Evolutionary conservation across 1,140 invertebrate genomes (phyloP), one percentile per base, ranked within the genome.

Genomic region (Bombus turneri): DNA sequence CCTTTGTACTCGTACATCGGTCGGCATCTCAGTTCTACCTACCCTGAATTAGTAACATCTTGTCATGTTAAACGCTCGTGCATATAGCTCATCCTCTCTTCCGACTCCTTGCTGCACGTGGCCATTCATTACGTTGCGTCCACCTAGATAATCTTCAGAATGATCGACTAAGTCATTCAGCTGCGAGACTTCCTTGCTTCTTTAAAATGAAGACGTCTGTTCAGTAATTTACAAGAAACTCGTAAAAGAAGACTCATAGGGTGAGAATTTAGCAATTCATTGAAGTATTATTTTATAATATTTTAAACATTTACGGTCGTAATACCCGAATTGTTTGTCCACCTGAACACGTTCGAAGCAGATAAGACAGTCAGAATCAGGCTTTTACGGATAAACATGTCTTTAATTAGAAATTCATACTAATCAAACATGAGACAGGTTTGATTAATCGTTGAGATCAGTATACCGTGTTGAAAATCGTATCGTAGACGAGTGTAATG

Each of bases 31-130:
- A 87, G 88, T 85, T 84, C 77, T 90, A 92, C 91, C 93, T 93
- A 93, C 91, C 90, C 91, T 93, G 92, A 94, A 94, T 94, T 94
- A 94, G 93, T 90, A 91, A 91, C 93, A 91, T 93, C 93, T 94
- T 94, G 93, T 94, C 93, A 93, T 93, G 93, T 93, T 94, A 93
- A 94, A 94, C 89, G 90, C 85, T 87, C 91, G 80, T 87, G 91
- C 89, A 91, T 91, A 91, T 86, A 87, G 71, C 77, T 53, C n/a
- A 31, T 47, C 34, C 59, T 81, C 90, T 86, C 88, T 86, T 81
- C 83, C 91, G 80, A 78, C 85, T 86, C 81, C 86, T 91, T 73
- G 76, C 71, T 81, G 91, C 91, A 92, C 93, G 91, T 93, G 90
- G 90, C 86, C 81, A 85, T 85, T 85, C 76, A 80, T 85, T 80